Base-by-base conservation (phyloP, 2,797 vertebrate species). In the Phyllotis vaccarum region DNA sequence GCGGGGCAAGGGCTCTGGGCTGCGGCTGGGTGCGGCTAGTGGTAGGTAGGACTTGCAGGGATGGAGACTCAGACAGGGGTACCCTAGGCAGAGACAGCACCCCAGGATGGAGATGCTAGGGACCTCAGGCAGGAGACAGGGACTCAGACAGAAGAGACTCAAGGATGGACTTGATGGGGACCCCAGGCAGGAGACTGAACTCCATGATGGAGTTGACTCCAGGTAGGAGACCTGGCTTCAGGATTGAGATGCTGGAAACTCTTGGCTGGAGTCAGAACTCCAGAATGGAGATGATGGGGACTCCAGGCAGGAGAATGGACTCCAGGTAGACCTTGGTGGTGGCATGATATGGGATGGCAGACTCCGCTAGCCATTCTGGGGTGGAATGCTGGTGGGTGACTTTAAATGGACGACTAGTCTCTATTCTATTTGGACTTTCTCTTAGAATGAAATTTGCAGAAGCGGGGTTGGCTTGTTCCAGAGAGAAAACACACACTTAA, bases 361-460 rank as follows among this genome's bases (percentile, higher is more conserved):
- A 7, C 86, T 58, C 24, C 8, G 0, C 37, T 10, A 17, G 92
- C 89, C 54, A 0, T 87, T 72, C 75, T 31, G 21, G 70, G 72
- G 79, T 62, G 88, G 43, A 70, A 95, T 74, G 27, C 66, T 37
- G 86, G 24, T 43, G 5, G 43, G 14, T 75, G 64, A 24, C 72
- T 89, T 94, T 66, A 43, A n/a, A 37, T 79, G 14, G 87, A 81
- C 95, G 93, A 96, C 72, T 96, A 93, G 89, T 74, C 78, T 46
- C 43, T 7, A n/a, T 79, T 40, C 86, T 68, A 1, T 62, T 86
- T 80, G 95, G 68, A 95, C 92, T 92, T 97, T 90, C 81, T 93
- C 60, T 89, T 49, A 37, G 86, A 88, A 62, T 76, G 68, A 81
- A 29, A 86, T 97, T 86, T 86, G 95, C 93, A 93, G 86, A 93